phyloP scores from a whole-genome alignment of 1,140 invertebrate species.

The Tyrophagus putrescentiae region DNA sequence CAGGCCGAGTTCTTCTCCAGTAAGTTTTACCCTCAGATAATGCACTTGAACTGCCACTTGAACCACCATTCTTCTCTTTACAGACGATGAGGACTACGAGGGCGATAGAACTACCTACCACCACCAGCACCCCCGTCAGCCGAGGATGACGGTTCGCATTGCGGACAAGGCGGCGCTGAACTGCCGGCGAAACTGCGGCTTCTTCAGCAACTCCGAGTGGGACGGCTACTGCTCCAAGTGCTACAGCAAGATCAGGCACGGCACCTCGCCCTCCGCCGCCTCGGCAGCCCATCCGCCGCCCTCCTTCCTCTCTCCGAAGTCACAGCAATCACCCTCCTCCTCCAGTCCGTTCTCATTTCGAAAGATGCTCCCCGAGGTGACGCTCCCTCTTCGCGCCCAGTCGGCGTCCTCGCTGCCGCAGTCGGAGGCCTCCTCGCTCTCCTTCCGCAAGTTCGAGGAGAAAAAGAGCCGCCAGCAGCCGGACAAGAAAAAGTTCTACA shows the following conservation, averaged over 20 bases:
- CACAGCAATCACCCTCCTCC: background rate
- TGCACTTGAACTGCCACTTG: too few relatives aligned
- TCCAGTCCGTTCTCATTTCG: background rate
- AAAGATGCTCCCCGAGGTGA: background rate
- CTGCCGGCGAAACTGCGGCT: conserved; percentile 89
- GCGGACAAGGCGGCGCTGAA: conserved; percentile 41
- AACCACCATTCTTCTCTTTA: background rate
- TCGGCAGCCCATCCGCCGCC: background rate
- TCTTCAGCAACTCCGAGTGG: conserved; percentile 91
- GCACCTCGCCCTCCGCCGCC: background rate
- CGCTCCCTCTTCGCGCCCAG: background rate
- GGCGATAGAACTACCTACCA: background rate
- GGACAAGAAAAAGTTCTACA: conserved; percentile 64
- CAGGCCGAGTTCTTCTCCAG: background rate
- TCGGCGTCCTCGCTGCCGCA: background rate
- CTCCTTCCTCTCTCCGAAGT: too few relatives aligned
- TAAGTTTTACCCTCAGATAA: background rate
- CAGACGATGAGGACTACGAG: background rate
- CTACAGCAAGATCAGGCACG: conserved; percentile 30
- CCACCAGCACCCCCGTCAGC: background rate
- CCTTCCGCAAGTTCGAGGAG: conserved; percentile 67
- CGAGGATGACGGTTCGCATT: conserved; percentile 10
- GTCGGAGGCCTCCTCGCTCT: background rate
- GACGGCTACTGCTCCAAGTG: conserved; percentile 91
- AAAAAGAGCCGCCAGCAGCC: conserved; percentile 65